Evolutionary conservation across 2,888 invertebrate species (phyloP).

Genomic region (Sycophila texana): DNA sequence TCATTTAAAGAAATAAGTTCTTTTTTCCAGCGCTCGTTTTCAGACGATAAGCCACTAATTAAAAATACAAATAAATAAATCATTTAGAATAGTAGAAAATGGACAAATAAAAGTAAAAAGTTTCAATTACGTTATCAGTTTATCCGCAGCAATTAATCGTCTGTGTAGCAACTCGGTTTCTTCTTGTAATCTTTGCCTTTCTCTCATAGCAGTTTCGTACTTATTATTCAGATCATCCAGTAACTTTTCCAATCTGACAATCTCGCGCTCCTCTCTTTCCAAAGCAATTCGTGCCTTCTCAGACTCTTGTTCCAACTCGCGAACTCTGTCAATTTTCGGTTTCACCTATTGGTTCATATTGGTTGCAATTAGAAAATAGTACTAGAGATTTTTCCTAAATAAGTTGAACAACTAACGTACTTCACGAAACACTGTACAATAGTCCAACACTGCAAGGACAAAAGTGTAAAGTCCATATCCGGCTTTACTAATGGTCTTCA

Average conservation of each 20-base stretch:
- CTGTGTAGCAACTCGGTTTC: constrained; percentile 90
- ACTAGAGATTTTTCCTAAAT: constrained; percentile 62
- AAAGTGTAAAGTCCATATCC: constrained; percentile 91
- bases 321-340: constrained; percentile 90
- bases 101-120: too few relatives aligned
- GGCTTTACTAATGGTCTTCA: constrained; percentile 90
- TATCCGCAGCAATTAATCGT: constrained; percentile 89
- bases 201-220: constrained; percentile 86
- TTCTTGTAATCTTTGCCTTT: constrained; percentile 83
- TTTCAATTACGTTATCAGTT: constrained; percentile 76
- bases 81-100: neutral
- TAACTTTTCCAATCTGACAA: constrained; percentile 81
- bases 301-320: constrained; percentile 85
- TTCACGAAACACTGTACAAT: constrained; percentile 91
- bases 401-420: constrained; percentile 70
- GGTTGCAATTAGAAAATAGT: neutral
- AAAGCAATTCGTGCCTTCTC: constrained; percentile 77
- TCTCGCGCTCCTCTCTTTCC: constrained; percentile 83
- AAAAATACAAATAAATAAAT: neutral
- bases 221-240: constrained; percentile 83
- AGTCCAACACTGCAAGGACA: constrained; percentile 91
- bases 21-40: constrained; percentile 87
- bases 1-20: constrained; percentile 85
- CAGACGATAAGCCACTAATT: constrained; percentile 86
- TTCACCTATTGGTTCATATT: constrained; percentile 76